Evolutionary conservation across 1,140 invertebrate genomes (phyloP).

Genomic region (Aphis gossypii): DNA sequence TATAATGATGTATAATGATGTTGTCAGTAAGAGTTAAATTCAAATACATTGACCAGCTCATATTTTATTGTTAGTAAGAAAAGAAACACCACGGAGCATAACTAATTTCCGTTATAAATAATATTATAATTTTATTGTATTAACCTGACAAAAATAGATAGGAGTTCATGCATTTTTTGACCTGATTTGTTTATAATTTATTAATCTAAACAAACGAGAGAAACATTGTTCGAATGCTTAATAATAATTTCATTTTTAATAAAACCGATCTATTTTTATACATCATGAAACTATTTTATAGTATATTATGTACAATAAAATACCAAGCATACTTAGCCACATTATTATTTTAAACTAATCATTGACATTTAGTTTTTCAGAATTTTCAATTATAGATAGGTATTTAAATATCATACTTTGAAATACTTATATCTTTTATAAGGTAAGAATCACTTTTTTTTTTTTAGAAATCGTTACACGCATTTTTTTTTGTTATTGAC

Average conservation of each 20-base stretch:
- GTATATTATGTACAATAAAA: background rate
- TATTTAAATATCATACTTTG: too few relatives aligned
- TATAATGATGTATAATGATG: slow-evolving; percentile 37
- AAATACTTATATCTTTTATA: background rate
- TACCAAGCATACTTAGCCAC: background rate
- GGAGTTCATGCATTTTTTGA: background rate
- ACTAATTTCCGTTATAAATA: background rate
- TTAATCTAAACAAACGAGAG: background rate
- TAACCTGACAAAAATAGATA: background rate
- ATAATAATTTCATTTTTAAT: background rate
- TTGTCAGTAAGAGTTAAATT: slow-evolving; percentile 18
- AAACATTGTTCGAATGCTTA: background rate
- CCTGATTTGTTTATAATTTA: background rate
- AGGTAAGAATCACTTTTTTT: too few relatives aligned
- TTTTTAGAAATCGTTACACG: too few relatives aligned
- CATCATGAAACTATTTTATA: background rate
- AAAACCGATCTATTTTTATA: background rate
- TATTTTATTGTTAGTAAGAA: background rate
- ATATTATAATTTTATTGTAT: background rate
- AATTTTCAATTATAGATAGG: too few relatives aligned
- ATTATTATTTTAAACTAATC: background rate
- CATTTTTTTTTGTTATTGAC: too few relatives aligned
- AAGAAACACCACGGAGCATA: background rate
- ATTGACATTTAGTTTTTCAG: background rate
- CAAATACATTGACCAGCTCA: background rate